Percentiles rank a stretch among this genome's conserved stretches.
Evolutionary conservation across 2,113 vertebrate species (phyloP).

Genomic region (Seriola quinqueradiata): DNA sequence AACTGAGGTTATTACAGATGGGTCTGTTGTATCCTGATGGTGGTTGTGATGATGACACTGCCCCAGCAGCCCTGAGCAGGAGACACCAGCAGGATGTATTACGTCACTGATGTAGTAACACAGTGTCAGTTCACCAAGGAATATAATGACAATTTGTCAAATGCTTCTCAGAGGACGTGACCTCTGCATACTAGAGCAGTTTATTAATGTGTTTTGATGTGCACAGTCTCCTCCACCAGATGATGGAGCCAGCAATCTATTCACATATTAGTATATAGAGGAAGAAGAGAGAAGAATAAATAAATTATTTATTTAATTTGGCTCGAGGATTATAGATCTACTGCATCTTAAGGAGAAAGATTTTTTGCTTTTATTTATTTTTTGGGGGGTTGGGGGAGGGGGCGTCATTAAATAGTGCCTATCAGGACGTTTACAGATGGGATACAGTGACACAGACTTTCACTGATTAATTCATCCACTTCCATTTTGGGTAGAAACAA

Average conservation of each 20-base stretch:
- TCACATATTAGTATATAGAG: background rate
- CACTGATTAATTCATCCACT: too few relatives aligned
- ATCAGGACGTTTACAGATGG: background rate
- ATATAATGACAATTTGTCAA: slow-evolving; percentile 54
- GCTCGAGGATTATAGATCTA: background rate
- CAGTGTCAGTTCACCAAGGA: slow-evolving; percentile 17
- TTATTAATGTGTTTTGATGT: background rate
- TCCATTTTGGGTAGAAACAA: background rate
- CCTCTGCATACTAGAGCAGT: slow-evolving; percentile 28
- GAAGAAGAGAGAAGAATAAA: background rate
- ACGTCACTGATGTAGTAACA: slow-evolving; percentile 55
- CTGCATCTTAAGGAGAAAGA: background rate
- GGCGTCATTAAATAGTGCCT: background rate
- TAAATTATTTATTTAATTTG: background rate
- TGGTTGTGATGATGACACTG: slow-evolving; percentile 16
- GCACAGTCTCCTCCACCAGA: slow-evolving; percentile 13
- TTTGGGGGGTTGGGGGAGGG: background rate
- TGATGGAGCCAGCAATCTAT: slow-evolving; percentile 23
- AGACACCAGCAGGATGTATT: slow-evolving; percentile 52
- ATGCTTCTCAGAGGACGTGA: slow-evolving; percentile 45
- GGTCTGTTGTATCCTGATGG: slow-evolving; percentile 8
- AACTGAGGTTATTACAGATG: background rate
- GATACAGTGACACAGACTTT: background rate
- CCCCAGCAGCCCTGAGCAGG: slow-evolving; percentile 22
- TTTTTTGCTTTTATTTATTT: background rate